Percentiles rank a stretch among this genome's conserved stretches.
Evolutionary conservation across 2,113 vertebrate species (phyloP).

Genomic region (Neoarius graeffei): DNA sequence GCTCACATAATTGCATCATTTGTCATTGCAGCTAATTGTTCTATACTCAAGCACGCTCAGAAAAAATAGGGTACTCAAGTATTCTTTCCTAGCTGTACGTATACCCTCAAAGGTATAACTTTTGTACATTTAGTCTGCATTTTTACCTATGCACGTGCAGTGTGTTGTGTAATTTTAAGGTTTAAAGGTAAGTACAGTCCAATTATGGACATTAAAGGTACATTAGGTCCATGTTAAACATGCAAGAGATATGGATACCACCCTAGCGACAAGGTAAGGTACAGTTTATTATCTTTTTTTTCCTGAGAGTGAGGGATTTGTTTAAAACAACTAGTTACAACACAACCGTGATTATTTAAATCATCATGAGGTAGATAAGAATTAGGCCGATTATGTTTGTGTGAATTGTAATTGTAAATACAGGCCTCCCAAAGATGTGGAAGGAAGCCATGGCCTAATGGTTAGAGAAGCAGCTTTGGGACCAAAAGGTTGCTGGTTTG

Average conservation of each 20-base stretch:
- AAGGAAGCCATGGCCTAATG: no score
- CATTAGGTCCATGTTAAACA: neutral
- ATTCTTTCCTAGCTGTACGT: neutral
- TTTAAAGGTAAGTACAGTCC: neutral
- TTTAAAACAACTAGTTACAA: neutral
- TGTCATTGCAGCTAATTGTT: neutral
- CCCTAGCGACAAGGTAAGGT: neutral
- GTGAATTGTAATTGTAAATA: neutral
- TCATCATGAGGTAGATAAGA: neutral
- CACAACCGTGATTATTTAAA: neutral
- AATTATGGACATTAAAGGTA: neutral
- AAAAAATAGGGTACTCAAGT: neutral
- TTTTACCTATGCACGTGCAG: neutral
- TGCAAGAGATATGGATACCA: neutral
- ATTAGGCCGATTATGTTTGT: neutral
- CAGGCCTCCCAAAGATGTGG: neutral
- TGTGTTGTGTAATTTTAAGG: neutral
- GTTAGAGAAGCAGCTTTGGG: no score
- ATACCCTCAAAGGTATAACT: neutral
- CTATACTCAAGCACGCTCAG: neutral
- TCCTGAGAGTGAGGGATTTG: neutral
- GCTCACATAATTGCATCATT: slow-evolving; percentile 1
- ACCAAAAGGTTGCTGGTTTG: no score
- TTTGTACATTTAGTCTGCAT: neutral
- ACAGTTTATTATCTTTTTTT: neutral